Evolutionary conservation across 2,113 vertebrate genomes (phyloP), one percentile per base, ranked within the genome.

Genomic region (Otocyon megalotis): DNA sequence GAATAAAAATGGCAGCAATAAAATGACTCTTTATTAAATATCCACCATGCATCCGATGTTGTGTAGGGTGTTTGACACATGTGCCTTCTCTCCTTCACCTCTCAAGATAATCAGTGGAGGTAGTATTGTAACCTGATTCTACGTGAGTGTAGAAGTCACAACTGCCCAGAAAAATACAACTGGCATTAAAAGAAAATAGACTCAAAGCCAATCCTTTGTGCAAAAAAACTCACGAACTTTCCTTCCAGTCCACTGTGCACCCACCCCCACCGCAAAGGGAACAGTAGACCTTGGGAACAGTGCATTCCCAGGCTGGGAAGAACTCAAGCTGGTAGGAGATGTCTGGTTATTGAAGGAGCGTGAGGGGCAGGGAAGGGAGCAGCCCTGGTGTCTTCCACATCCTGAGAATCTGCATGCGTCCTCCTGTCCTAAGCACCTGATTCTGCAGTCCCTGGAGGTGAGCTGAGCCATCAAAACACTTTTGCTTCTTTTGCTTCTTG

Each of bases 81-180:
- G 5, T 11, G 79, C 62, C 11, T 87, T 87, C 94, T 50, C 69
- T 94, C 84, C 88, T 65, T 76, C n/a, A 79, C 84, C 58, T 93
- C 80, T 89, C 74, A 17, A 48, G 81, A 86, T 54, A 69, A 93
- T 35, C 12, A 7, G 20, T 30, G 54, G 56, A 60, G n/a, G 17
- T 2, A 87, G 50, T 28, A 54, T 17, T 87, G 53, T 82, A n/a
- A 93, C 35, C 56, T 30, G 63, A n/a, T 67, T 58, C 77, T n/a
- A 82, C 50, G 58, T 8, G 67, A 22, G 30, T 19, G 11, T 8
- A 79, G 77, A 95, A 94, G 28, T 53, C 48, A 92, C 62, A 28
- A 79, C 4, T 56, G 54, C 81, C 65, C 43, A 37, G 77, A 35
- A n/a, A 94, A 72, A 88, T 24, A 69, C 7, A 79, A 53, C 43